These are phyloP conservation scores for Oncorhynchus tshawytscha DNA, from an alignment of 2,113 vertebrate species.

Conservation along the genomic window DNA sequence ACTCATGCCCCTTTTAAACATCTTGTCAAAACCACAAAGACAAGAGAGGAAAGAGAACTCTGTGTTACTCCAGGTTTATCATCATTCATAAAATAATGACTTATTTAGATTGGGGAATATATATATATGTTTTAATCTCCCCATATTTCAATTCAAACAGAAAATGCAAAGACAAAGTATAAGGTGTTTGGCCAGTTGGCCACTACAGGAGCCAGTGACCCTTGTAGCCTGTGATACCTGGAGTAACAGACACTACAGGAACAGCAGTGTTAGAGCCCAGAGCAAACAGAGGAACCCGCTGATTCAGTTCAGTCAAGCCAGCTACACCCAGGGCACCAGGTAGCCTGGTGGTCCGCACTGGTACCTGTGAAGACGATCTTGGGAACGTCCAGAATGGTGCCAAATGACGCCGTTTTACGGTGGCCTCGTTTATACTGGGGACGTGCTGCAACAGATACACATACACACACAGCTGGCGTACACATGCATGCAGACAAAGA, in stretches of 20 bases:
- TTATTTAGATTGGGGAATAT: background rate
- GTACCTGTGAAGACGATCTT: slow-evolving; percentile 99
- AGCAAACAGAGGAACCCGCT: slow-evolving; percentile 33
- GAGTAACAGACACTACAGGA: background rate
- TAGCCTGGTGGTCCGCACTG: slow-evolving; percentile 56
- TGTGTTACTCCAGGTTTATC: slow-evolving; percentile 51
- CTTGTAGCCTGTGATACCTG: slow-evolving; percentile 6
- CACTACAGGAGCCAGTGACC: too few species aligned
- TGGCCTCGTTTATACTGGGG: slow-evolving; percentile 96
- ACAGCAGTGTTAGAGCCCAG: too few species aligned
- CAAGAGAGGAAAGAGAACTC: slow-evolving; percentile 33
- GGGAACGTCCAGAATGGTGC: slow-evolving; percentile 99
- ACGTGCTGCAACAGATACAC: slow-evolving; percentile 84
- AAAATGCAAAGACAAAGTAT: too few species aligned
- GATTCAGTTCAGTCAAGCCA: slow-evolving; percentile 41
- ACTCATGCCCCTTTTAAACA: slow-evolving; percentile 26
- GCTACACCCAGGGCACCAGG: slow-evolving; percentile 45
- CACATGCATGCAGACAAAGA: slow-evolving; percentile 86
- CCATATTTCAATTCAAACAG: too few species aligned
- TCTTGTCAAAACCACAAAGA: slow-evolving; percentile 14
- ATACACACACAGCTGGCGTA: slow-evolving; percentile 74
- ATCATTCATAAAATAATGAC: background rate
- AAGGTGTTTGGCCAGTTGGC: too few species aligned
- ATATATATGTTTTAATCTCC: too few species aligned
- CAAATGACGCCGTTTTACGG: slow-evolving; percentile 99